Percentiles rank a stretch among this genome's conserved stretches.
phyloP scores from a whole-genome alignment of 2,113 vertebrate genomes.

The Marcusenius ussheri region DNA sequence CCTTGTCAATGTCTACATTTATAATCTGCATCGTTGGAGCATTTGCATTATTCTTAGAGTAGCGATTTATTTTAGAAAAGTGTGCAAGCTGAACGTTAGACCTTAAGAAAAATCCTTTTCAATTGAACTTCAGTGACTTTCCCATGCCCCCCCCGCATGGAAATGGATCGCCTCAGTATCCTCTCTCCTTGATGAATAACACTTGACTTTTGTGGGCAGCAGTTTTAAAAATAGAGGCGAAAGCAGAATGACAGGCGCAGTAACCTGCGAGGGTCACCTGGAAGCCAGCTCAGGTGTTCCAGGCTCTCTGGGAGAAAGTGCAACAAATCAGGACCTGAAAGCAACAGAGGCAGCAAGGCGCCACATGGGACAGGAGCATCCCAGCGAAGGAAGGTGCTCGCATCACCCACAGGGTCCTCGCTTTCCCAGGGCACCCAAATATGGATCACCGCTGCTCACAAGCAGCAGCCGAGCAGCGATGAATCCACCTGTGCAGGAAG shows the following conservation, averaged over 20 bases:
- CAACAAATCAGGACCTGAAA: slow-evolving; percentile 46
- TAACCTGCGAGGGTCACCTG: slow-evolving; percentile 43
- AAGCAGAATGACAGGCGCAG: slow-evolving; percentile 40
- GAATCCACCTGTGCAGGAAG: background rate
- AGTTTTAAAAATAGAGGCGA: slow-evolving; percentile 30
- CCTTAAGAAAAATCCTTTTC: slow-evolving; percentile 44
- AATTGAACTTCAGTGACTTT: slow-evolving; percentile 40
- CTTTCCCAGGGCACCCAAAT: slow-evolving; percentile 23
- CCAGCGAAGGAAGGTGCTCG: slow-evolving; percentile 25
- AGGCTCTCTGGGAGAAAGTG: slow-evolving; percentile 42
- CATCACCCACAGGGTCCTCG: slow-evolving; percentile 24
- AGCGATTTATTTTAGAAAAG: slow-evolving; percentile 33
- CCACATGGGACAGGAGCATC: slow-evolving; percentile 34
- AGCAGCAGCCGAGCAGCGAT: slow-evolving; percentile 1
- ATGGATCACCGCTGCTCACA: slow-evolving; percentile 32
- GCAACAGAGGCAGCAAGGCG: slow-evolving; percentile 36
- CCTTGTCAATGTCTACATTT: slow-evolving; percentile 41
- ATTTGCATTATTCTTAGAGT: slow-evolving; percentile 57
- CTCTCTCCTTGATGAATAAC: slow-evolving; percentile 45
- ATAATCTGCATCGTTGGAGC: slow-evolving; percentile 43
- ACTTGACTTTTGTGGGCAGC: slow-evolving; percentile 12
- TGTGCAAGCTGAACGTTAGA: slow-evolving; percentile 43
- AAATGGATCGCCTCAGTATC: slow-evolving; percentile 34
- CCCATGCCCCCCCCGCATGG: slow-evolving; percentile 33
- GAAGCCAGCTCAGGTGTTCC: slow-evolving; percentile 42